phyloP scores from a whole-genome alignment of 2,888 invertebrate species.

The Antheraea assamensis region DNA sequence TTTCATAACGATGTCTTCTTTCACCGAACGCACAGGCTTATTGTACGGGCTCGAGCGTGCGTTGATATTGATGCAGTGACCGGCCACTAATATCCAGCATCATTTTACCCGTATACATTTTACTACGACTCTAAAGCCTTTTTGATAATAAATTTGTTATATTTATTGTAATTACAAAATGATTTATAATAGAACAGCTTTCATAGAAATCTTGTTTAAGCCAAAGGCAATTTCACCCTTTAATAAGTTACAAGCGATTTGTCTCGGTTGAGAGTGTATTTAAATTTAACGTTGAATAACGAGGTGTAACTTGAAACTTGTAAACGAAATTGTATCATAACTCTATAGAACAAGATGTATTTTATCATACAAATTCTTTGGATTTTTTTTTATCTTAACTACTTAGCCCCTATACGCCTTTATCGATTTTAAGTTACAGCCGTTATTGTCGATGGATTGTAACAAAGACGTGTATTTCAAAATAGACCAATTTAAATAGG shows the following conservation, averaged over 20 bases:
- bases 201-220: conserved; percentile 12
- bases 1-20: too few relatives aligned
- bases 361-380: background rate
- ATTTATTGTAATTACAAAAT: background rate
- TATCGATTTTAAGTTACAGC: too few relatives aligned
- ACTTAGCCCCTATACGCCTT: too few relatives aligned
- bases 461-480: too few relatives aligned
- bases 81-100: background rate
- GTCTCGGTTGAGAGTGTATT: background rate
- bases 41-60: too few relatives aligned
- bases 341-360: background rate
- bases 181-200: background rate
- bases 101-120: background rate
- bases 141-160: background rate
- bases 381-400: too few relatives aligned
- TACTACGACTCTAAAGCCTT: background rate
- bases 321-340: background rate
- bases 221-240: conserved; percentile 15
- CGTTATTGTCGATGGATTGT: too few relatives aligned
- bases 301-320: background rate
- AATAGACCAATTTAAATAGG: too few relatives aligned
- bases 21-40: too few relatives aligned
- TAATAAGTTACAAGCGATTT: conserved; percentile 13
- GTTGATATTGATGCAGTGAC: too few relatives aligned
- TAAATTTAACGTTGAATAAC: background rate